A percentile compares a stretch with the other conserved stretches of the same genome.
These are phyloP conservation scores for Perodicticus potto DNA, from an alignment of 2,797 vertebrate genomes.

Conservation along the genomic window DNA sequence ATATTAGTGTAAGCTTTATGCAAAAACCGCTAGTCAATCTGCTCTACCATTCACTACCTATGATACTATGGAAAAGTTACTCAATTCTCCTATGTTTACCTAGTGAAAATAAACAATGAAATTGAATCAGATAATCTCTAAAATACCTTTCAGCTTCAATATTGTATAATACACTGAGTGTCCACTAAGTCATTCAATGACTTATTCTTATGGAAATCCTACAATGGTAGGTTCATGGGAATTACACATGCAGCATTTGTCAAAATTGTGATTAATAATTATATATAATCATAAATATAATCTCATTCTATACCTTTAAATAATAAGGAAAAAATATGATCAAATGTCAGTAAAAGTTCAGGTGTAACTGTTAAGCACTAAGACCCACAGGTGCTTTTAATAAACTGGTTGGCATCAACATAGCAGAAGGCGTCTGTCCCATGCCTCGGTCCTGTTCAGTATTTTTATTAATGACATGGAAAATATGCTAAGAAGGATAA, in stretches of 20 bases:
- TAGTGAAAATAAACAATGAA: neutral
- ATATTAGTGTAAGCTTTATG: neutral
- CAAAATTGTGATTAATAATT: neutral
- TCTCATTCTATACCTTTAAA: neutral
- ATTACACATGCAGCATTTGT: conserved; percentile 6
- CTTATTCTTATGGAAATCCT: neutral
- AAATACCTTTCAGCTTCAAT: conserved; percentile 35
- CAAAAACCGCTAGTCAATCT: neutral
- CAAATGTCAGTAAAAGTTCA: neutral
- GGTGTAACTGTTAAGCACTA: conserved; percentile 14
- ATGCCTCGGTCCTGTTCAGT: neutral
- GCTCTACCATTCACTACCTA: neutral
- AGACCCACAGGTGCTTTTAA: neutral
- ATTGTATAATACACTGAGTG: neutral
- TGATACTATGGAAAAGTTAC: neutral
- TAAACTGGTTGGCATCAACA: neutral
- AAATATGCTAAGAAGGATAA: conserved; percentile 6
- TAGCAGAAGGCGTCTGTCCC: neutral
- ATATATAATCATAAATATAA: neutral
- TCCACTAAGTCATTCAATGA: neutral
- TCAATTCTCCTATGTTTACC: neutral
- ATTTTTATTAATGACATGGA: conserved; percentile 54
- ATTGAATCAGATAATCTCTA: neutral
- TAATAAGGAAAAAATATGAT: neutral
- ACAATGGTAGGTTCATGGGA: neutral